These are phyloP conservation scores for Oryzias woworae DNA, from an alignment of 2,113 vertebrate genomes.

Conservation along the genomic window DNA sequence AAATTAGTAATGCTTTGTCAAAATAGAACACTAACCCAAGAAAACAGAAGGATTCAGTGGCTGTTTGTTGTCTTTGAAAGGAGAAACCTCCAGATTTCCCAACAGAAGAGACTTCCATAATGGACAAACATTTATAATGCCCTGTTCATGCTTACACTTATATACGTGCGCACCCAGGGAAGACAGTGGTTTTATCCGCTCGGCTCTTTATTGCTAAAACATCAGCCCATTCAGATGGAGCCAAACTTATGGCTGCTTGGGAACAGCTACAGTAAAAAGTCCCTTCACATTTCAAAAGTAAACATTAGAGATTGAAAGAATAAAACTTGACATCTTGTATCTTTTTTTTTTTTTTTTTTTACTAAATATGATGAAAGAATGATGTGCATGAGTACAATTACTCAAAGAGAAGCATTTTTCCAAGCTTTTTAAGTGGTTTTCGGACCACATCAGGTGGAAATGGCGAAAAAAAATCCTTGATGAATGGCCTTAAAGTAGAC, in stretches of 20 bases:
- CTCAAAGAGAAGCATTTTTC: constrained; percentile 3
- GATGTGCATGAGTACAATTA: constrained; percentile 3
- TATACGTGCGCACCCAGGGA: constrained; percentile 39
- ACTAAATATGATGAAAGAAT: background rate
- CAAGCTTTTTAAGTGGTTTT: background rate
- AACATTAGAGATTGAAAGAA: constrained; percentile 14
- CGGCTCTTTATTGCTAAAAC: constrained; percentile 69
- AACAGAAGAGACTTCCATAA: constrained; percentile 34
- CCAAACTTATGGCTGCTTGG: constrained; percentile 19
- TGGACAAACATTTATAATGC: constrained; percentile 38
- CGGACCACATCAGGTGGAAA: background rate
- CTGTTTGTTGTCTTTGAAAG: constrained; percentile 44
- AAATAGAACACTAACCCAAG: constrained; percentile 50
- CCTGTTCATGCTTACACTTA: constrained; percentile 24
- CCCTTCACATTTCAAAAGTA: constrained; percentile 12
- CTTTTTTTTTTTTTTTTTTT: background rate
- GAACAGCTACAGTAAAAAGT: constrained; percentile 38
- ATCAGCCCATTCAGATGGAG: constrained; percentile 37
- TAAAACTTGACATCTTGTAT: background rate
- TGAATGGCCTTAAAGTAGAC: background rate
- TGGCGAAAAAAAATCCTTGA: background rate
- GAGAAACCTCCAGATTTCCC: constrained; percentile 57
- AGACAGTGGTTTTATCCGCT: constrained; percentile 61
- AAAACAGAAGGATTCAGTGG: constrained; percentile 54
- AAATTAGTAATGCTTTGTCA: constrained; percentile 68